phyloP scores from a whole-genome alignment of 1,140 invertebrate genomes.

The Metaphire vulgaris region DNA sequence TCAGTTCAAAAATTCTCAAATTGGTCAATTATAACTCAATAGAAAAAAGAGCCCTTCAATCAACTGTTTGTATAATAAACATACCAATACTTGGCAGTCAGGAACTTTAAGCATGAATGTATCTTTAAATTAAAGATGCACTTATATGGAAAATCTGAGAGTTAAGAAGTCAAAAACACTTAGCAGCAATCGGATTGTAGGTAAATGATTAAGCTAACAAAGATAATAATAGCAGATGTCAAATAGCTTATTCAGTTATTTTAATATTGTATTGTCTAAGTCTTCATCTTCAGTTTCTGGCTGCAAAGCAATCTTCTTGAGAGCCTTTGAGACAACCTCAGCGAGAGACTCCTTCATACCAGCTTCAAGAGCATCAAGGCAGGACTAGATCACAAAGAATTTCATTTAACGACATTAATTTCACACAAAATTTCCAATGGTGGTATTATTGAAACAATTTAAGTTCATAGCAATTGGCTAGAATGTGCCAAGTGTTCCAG shows the following conservation, averaged over 20 bases:
- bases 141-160: no score
- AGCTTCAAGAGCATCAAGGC: slow-evolving; percentile 70
- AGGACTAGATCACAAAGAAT: slow-evolving; percentile 56
- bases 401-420: not conserved
- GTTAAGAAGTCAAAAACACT: no score
- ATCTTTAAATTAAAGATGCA: no score
- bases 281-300: slow-evolving; percentile 78
- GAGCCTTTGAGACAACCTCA: slow-evolving; percentile 67
- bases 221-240: no score
- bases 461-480: not conserved
- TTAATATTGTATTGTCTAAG: slow-evolving; percentile 80
- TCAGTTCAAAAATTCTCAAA: no score
- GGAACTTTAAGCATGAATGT: no score
- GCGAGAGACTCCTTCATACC: slow-evolving; percentile 78
- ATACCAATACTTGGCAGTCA: no score
- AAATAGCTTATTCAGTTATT: slow-evolving; percentile 24
- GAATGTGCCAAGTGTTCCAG: not conserved
- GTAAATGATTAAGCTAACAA: no score
- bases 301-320: slow-evolving; percentile 63
- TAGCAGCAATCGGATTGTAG: no score
- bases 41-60: no score
- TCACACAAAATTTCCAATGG: not conserved
- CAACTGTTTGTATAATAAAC: no score
- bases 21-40: no score
- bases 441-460: not conserved